phyloP scores from a whole-genome alignment of 2,888 invertebrate genomes.

The Siphonodentalium dalli region DNA sequence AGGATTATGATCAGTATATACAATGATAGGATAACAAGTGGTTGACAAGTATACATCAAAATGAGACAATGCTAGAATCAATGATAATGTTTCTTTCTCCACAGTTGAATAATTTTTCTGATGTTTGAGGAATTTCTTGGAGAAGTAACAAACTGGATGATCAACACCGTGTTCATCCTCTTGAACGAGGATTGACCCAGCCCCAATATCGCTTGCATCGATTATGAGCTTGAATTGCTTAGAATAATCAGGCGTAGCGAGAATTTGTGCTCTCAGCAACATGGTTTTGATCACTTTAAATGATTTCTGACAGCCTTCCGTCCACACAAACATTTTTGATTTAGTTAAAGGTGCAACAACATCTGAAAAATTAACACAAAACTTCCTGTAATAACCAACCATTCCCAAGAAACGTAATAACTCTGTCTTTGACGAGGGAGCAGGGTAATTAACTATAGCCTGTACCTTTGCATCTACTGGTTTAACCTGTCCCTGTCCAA shows the following conservation, averaged over 20 bases:
- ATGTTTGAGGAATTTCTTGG: slow-evolving; percentile 19
- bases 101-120: slow-evolving; percentile 24
- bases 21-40: slow-evolving; percentile 1
- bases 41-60: slow-evolving; percentile 18
- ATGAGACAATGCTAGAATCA: slow-evolving; percentile 26
- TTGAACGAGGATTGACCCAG: slow-evolving; percentile 29
- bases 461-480: slow-evolving; percentile 2
- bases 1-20: slow-evolving; percentile 28
- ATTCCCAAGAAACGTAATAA: slow-evolving; percentile 11
- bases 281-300: slow-evolving; percentile 44
- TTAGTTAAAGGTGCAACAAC: slow-evolving; percentile 9
- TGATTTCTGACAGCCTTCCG: slow-evolving; percentile 36
- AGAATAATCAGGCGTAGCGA: slow-evolving; percentile 7
- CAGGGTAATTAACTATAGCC: neutral
- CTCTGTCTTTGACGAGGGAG: slow-evolving; percentile 1
- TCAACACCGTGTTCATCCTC: slow-evolving; percentile 10
- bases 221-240: slow-evolving; percentile 21
- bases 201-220: slow-evolving; percentile 30
- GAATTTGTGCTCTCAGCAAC: slow-evolving; percentile 14
- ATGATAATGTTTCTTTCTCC: slow-evolving; percentile 28
- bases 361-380: slow-evolving; percentile 8
- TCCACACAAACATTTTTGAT: slow-evolving; percentile 37
- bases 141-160: slow-evolving; percentile 25
- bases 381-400: slow-evolving; percentile 10
- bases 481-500: slow-evolving; percentile 8